Conservation (phyloP, 64 coral and sea anemone species). For the Dendronephthya gigantea region DNA sequence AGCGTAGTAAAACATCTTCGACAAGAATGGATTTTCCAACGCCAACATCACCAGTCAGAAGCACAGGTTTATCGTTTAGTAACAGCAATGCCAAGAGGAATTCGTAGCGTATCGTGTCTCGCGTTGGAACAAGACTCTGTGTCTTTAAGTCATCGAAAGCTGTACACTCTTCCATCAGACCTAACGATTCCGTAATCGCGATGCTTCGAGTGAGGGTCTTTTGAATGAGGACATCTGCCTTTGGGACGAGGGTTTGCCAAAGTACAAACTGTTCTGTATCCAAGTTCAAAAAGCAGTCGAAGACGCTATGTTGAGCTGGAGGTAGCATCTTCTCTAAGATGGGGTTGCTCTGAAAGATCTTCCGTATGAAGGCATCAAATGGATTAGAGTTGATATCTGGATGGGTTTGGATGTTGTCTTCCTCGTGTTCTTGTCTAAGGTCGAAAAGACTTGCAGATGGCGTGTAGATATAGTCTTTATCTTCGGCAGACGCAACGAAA, state of each 20-base stretch:
- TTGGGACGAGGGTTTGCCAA: constrained; percentile 67
- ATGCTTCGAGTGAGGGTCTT: constrained; percentile 66
- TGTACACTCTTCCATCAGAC: constrained; percentile 50
- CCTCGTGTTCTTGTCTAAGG: constrained; percentile 33
- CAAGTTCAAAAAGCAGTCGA: constrained; percentile 68
- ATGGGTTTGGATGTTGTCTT: background rate
- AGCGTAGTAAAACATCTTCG: constrained; percentile 46
- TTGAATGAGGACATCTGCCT: constrained; percentile 61
- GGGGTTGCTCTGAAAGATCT: constrained; percentile 40
- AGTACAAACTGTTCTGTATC: constrained; percentile 64
- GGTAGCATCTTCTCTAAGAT: constrained; percentile 31
- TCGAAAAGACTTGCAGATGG: background rate
- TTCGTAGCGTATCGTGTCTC: constrained; percentile 70
- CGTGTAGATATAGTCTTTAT: background rate
- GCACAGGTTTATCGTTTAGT: constrained; percentile 57
- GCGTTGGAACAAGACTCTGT: constrained; percentile 69
- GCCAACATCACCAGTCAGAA: constrained; percentile 67
- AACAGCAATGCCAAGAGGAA: constrained; percentile 68
- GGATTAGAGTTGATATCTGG: background rate
- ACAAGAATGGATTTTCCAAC: constrained; percentile 69
- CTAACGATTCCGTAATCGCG: constrained; percentile 46
- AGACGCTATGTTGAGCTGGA: constrained; percentile 50
- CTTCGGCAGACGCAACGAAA: constrained; percentile 26
- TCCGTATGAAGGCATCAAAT: constrained; percentile 66
- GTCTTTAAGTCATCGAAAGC: background rate